These are phyloP conservation scores for Aphidoletes aphidimyza DNA, from an alignment of 2,888 invertebrate species.

Conservation along the genomic window DNA sequence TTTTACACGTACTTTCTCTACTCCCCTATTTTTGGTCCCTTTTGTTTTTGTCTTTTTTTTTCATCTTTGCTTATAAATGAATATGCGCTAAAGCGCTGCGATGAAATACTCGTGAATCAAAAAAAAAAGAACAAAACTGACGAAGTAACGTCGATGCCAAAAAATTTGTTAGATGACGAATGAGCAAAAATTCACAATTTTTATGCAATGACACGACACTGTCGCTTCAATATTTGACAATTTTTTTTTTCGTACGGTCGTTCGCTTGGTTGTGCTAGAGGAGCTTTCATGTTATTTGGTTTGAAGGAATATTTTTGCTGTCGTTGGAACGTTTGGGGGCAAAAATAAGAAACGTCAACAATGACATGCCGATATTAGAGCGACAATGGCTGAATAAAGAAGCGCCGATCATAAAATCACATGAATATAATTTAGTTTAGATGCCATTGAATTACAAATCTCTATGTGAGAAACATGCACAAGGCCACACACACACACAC, in stretches of 20 bases:
- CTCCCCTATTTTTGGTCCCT: background rate
- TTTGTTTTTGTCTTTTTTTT: background rate
- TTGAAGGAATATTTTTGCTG: background rate
- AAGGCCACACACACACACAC: background rate
- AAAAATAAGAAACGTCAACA: background rate
- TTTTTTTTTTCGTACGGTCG: background rate
- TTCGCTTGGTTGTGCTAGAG: too few relatives aligned
- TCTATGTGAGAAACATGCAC: background rate
- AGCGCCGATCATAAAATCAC: slow-evolving; percentile 38
- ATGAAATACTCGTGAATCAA: slow-evolving; percentile 35
- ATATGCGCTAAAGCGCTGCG: background rate
- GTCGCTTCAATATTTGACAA: slow-evolving; percentile 22
- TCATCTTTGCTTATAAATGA: slow-evolving; percentile 22
- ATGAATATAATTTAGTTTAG: slow-evolving; percentile 53
- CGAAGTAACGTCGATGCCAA: background rate
- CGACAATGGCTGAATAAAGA: slow-evolving; percentile 7
- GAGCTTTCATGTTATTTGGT: background rate
- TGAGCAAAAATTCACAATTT: slow-evolving; percentile 8
- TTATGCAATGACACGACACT: slow-evolving; percentile 37
- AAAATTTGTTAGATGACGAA: background rate
- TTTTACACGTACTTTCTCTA: background rate
- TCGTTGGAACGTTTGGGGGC: too few relatives aligned
- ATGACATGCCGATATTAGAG: background rate
- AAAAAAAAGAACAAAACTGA: too few relatives aligned
- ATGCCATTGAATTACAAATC: slow-evolving; percentile 29